Base-by-base conservation (phyloP, 2,113 vertebrate species). In the Boleophthalmus pectinirostris region DNA sequence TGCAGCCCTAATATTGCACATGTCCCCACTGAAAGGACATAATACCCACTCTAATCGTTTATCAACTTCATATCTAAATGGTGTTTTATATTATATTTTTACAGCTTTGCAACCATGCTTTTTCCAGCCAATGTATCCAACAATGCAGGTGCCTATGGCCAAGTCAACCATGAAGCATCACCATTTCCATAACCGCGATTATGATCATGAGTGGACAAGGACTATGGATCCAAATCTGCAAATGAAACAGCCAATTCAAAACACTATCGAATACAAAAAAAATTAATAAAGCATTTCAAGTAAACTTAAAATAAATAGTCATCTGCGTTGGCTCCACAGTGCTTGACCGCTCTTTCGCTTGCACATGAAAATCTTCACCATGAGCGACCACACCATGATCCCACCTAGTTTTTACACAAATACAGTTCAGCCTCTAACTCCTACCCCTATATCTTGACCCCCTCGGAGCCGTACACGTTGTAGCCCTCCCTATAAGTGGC, bases 361-460 rank as follows among this genome's bases (percentile, higher is more conserved):
- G 73, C 85, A 86, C 80, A 88, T 83, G 67, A 78, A 87, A 73
- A 78, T 81, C 92, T 94, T 95, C 95, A 93, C 92, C 94, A 66
- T n/a, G 65, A 66, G 38, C 83, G 90, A 84, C 83, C 90, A 79
- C 86, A 94, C 94, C 95, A 95, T 91, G 90, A 94, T 92, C 95
- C 91, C 95, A 95, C 95, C 97, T 94, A 93, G 23, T 25, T 58
- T 54, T 43, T 8, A 51, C 49, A 25, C 24, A 25, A 93, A 94
- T 91, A 64, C 61, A 38, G 93, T 93, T n/a, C 90, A 94, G 94
- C 95, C 96, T 95, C 96, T 98, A 97, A 96, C 82, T 97, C 98
- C 96, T 98, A 98, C 97, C 98, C 96, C 96, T 99, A 99, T 96
- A 99, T 99, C 95, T 99, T 99, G 96, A 99, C 95, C 96, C 97